Base-by-base conservation (phyloP, 1,140 invertebrate genomes). In the Drosophila prosaltans region DNA sequence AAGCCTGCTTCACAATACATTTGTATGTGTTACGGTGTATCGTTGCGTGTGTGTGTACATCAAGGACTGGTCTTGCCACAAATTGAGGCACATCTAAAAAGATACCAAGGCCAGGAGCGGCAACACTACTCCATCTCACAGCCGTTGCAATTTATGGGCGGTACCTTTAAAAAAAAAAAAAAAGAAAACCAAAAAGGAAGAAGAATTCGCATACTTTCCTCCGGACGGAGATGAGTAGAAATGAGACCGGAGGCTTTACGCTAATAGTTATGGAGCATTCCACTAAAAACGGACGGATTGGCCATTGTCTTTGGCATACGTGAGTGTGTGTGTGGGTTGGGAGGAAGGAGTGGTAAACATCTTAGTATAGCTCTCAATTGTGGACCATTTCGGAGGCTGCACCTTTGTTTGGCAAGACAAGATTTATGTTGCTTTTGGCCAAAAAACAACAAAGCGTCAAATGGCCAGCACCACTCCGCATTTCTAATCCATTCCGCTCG, bases 121-220 rank as follows among this genome's bases (percentile, higher is more conserved):
- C 21, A 26, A 24, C 65, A 66, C 43, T 63, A 41, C 16, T 41
- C 43, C 36, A 66, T 63, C 69, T 79, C 80, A 88, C 83, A 26
- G 72, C 69, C 69, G 72, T 69, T 88, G 83, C 83, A 80, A 86
- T 86, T 86, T 86, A 86, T 86, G 83, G 81, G 68, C 80, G 83
- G 51, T 54, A 77, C 68, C 73, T 80, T 86, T 70, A 78, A 83
- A 86, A 36, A 36, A 36, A 36, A 36, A 36, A 3, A 36, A 36
- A 3, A 36, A 36, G 6, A 36, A 36, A 36, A 36, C 32, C 1
- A 36, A 36, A 36, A 3, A 30, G 4, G 4, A 30, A 30, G 4
- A 2, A 36, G 6, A 83, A 75, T 86, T 72, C 80, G 63, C 82
- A 75, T 69, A 73, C 36, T 74, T 57, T 48, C 2, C 10, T n/a